Conservation (phyloP, 2,888 invertebrate species). For the Lepidochrysops patricia region DNA sequence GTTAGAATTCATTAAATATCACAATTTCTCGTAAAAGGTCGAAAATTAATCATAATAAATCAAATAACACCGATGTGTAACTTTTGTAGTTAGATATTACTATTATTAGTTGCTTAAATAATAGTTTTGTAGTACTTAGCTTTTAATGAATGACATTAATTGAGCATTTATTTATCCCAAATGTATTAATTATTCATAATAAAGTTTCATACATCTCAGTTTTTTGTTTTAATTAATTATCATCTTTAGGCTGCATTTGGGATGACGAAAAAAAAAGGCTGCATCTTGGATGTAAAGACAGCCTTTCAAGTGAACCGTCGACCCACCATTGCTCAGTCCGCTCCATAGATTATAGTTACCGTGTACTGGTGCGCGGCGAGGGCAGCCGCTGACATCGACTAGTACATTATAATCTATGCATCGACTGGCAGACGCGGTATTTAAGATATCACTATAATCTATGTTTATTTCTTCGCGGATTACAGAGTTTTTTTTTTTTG, state of each 20-base stretch:
- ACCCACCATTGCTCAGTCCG: too few relatives aligned
- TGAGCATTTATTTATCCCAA: constrained; percentile 70
- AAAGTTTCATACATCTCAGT: constrained; percentile 56
- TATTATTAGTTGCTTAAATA: constrained; percentile 30
- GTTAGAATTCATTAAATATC: background rate
- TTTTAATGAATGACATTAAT: constrained; percentile 45
- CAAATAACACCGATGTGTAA: background rate
- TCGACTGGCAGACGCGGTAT: too few relatives aligned
- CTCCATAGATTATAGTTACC: too few relatives aligned
- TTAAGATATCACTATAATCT: too few relatives aligned
- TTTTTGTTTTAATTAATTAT: constrained; percentile 8
- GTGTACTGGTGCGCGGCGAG: too few relatives aligned
- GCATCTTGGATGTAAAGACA: too few relatives aligned
- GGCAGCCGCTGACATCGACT: too few relatives aligned
- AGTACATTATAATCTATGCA: too few relatives aligned
- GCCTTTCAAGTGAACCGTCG: too few relatives aligned
- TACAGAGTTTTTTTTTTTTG: background rate
- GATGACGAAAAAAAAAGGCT: too few relatives aligned
- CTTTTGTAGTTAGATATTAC: background rate
- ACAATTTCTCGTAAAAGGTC: background rate
- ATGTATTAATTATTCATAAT: constrained; percentile 60
- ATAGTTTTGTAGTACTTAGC: constrained; percentile 38
- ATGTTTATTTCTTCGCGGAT: too few relatives aligned
- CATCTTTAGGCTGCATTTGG: too few relatives aligned
- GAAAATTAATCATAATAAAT: background rate